Percentiles rank a stretch among this genome's conserved stretches.
phyloP scores from a whole-genome alignment of 2,797 vertebrate species.

The Melanotaenia nigrans region DNA sequence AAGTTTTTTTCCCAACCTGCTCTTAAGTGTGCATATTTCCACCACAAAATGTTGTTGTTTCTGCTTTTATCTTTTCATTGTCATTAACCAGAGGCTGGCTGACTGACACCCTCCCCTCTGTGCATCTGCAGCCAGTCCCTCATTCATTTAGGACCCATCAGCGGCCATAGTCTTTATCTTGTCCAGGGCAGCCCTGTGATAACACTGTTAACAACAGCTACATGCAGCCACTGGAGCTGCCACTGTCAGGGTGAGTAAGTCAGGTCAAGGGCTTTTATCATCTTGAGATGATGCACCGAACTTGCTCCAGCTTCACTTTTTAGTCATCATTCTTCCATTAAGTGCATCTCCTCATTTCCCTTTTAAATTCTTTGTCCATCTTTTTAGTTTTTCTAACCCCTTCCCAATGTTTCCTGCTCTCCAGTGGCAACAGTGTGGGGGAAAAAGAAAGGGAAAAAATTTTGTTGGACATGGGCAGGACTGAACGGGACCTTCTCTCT shows the following conservation, averaged over 20 bases:
- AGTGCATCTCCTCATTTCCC: constrained; percentile 8
- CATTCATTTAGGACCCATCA: constrained; percentile 73
- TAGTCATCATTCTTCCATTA: not conserved
- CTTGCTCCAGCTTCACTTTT: constrained; percentile 12
- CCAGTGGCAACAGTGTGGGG: constrained; percentile 54
- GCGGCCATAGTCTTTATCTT: constrained; percentile 76
- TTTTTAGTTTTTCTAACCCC: constrained; percentile 20
- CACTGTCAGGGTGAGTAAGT: constrained; percentile 71
- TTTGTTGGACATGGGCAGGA: constrained; percentile 44
- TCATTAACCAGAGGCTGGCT: constrained; percentile 69
- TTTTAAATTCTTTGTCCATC: constrained; percentile 18
- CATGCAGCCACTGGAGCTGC: constrained; percentile 72
- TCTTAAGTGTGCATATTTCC: constrained; percentile 53
- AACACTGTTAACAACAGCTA: constrained; percentile 83
- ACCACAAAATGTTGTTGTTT: constrained; percentile 65
- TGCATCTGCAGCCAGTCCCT: constrained; percentile 71
- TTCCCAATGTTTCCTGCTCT: constrained; percentile 25
- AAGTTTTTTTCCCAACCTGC: constrained; percentile 54
- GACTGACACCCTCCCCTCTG: constrained; percentile 60
- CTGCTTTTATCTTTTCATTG: constrained; percentile 66
- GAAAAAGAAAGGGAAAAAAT: constrained; percentile 1
- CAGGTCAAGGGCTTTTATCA: constrained; percentile 77
- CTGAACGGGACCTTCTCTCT: constrained; percentile 64
- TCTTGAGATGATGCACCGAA: constrained; percentile 43
- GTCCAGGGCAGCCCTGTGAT: constrained; percentile 75